phyloP scores from a whole-genome alignment of 2,797 vertebrate species.

The Carcharodon carcharias region DNA sequence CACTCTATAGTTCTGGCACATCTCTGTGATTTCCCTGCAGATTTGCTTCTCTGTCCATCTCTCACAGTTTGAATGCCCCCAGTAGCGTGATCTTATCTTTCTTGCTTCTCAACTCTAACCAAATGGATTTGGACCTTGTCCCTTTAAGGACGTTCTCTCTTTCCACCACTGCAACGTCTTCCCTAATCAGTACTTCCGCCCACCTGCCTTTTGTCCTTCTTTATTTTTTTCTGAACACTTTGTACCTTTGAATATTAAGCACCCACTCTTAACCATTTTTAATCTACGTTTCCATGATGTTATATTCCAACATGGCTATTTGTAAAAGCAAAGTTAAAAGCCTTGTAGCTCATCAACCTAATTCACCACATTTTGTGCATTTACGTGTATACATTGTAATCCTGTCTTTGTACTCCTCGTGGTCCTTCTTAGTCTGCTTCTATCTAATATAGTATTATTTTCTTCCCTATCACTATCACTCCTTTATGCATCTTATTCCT shows the following conservation, averaged over 20 bases:
- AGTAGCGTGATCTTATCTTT: background rate
- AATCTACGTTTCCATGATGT: background rate
- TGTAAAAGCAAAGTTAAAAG: too few relatives aligned
- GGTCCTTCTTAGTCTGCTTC: too few relatives aligned
- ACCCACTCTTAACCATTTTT: background rate
- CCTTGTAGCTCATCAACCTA: background rate
- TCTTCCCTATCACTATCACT: too few relatives aligned
- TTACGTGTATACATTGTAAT: background rate
- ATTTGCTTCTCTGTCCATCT: background rate
- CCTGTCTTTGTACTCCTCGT: too few relatives aligned
- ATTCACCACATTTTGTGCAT: background rate
- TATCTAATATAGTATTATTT: too few relatives aligned
- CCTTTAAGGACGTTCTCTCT: background rate
- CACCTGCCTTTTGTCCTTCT: too few relatives aligned
- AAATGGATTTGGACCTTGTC: background rate
- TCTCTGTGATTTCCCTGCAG: background rate
- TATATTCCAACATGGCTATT: background rate
- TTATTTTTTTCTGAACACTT: background rate
- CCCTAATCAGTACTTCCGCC: background rate
- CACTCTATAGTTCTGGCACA: background rate
- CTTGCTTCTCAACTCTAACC: background rate
- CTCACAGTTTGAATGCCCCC: background rate
- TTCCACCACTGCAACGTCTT: background rate
- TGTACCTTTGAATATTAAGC: background rate
- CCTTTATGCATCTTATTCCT: too few relatives aligned